These are phyloP conservation scores for Dysmachus trigonus DNA, from an alignment of 2,888 invertebrate genomes.

Conservation along the genomic window DNA sequence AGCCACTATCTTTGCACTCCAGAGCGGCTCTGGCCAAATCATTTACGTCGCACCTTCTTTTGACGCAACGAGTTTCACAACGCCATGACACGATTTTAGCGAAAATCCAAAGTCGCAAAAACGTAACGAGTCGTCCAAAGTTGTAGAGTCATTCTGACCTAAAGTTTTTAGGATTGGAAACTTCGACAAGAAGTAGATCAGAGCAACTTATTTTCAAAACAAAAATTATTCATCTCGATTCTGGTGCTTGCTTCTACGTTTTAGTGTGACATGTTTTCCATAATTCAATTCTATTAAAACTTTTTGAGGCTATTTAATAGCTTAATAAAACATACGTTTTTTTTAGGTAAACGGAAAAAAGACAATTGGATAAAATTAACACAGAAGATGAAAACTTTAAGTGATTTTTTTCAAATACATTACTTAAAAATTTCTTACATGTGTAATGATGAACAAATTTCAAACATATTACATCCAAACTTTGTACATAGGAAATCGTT, in stretches of 20 bases:
- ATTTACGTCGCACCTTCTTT: background rate
- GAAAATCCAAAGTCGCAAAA: background rate
- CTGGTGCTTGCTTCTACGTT: background rate
- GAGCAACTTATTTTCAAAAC: background rate
- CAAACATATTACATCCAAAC: too few species aligned
- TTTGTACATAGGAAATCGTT: too few species aligned
- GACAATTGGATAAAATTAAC: too few species aligned
- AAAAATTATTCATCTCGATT: background rate
- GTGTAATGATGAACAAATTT: too few species aligned
- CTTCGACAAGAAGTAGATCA: background rate
- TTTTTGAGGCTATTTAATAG: too few species aligned
- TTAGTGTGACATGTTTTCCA: background rate
- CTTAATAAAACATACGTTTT: too few species aligned
- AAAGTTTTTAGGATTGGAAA: background rate
- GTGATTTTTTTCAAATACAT: too few species aligned
- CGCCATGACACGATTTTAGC: background rate
- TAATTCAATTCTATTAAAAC: background rate
- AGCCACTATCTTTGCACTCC: conserved; percentile 6
- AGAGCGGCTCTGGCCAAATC: background rate
- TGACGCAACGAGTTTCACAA: background rate
- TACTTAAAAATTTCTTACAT: too few species aligned
- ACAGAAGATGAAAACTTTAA: too few species aligned
- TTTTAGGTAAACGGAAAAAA: too few species aligned
- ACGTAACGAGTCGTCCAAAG: background rate
- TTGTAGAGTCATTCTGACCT: background rate